Percentiles rank a stretch among this genome's conserved stretches.
Conservation (phyloP, 1,140 invertebrate genomes). For the Phymorhynchus buccinoides region DNA sequence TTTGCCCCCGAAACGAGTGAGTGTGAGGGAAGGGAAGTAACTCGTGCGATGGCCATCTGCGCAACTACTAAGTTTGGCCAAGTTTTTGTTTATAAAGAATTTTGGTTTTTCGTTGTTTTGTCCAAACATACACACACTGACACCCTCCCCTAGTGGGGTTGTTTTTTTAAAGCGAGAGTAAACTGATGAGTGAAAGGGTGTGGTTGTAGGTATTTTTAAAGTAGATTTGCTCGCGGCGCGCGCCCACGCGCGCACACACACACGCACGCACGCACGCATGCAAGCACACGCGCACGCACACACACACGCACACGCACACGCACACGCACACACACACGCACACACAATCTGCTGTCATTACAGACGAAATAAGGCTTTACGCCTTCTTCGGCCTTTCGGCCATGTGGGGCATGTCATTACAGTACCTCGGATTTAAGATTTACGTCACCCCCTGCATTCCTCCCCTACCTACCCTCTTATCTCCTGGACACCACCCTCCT, state of each 20-base stretch:
- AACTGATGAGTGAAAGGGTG: too few species aligned
- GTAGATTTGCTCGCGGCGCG: too few species aligned
- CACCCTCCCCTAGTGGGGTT: too few species aligned
- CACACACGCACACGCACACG: not conserved
- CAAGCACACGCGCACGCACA: not conserved
- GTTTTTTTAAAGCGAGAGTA: too few species aligned
- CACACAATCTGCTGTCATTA: too few species aligned
- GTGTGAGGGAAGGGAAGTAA: not conserved
- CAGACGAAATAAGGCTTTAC: too few species aligned
- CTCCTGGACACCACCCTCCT: not conserved
- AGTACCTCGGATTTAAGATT: too few species aligned
- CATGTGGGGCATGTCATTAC: not conserved
- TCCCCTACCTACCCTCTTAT: not conserved
- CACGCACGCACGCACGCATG: not conserved
- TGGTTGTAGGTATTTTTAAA: too few species aligned
- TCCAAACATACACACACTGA: not conserved
- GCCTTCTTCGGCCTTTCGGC: too few species aligned
- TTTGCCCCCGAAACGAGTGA: not conserved
- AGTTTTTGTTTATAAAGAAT: not conserved
- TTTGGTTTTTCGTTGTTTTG: not conserved
- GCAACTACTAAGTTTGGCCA: not conserved
- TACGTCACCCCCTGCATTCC: not conserved
- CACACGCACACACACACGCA: not conserved
- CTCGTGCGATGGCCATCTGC: conserved; percentile 28
- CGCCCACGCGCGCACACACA: too few species aligned